Evolutionary conservation across 2,888 invertebrate genomes (phyloP).

Genomic region (Aphelenchoides bicaudatus): DNA sequence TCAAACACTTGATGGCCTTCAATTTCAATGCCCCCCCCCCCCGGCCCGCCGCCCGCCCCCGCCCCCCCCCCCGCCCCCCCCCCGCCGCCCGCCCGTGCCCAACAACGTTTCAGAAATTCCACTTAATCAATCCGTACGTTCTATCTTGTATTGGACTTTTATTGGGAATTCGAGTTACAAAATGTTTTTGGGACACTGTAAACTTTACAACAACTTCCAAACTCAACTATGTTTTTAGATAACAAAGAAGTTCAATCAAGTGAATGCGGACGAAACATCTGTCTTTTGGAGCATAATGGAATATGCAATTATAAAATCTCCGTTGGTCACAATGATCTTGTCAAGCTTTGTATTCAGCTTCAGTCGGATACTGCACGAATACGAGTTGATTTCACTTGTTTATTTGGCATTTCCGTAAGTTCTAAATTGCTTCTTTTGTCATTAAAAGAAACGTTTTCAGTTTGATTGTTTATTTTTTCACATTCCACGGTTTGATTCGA

Average conservation of each 20-base stretch:
- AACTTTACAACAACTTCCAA: neutral
- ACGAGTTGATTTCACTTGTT: constrained; percentile 76
- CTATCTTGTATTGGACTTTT: constrained; percentile 78
- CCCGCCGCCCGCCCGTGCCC: too few species aligned
- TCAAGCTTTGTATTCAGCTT: constrained; percentile 56
- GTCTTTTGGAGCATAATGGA: constrained; percentile 31
- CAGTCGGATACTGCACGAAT: constrained; percentile 70
- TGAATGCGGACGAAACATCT: constrained; percentile 18
- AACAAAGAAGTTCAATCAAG: constrained; percentile 12
- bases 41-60: too few species aligned
- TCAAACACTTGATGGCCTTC: constrained; percentile 20
- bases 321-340: constrained; percentile 50
- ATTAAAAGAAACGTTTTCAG: neutral
- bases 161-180: constrained; percentile 75
- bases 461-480: constrained; percentile 12
- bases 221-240: constrained; percentile 21
- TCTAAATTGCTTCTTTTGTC: constrained; percentile 6
- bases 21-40: neutral
- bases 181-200: constrained; percentile 65
- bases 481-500: constrained; percentile 18
- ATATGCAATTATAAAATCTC: constrained; percentile 54
- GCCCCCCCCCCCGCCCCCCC: too few species aligned
- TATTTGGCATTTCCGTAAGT: constrained; percentile 67
- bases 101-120: constrained; percentile 78
- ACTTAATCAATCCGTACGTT: constrained; percentile 83